These are phyloP conservation scores for Arothron firmamentum DNA, from an alignment of 2,113 vertebrate species.

Conservation along the genomic window DNA sequence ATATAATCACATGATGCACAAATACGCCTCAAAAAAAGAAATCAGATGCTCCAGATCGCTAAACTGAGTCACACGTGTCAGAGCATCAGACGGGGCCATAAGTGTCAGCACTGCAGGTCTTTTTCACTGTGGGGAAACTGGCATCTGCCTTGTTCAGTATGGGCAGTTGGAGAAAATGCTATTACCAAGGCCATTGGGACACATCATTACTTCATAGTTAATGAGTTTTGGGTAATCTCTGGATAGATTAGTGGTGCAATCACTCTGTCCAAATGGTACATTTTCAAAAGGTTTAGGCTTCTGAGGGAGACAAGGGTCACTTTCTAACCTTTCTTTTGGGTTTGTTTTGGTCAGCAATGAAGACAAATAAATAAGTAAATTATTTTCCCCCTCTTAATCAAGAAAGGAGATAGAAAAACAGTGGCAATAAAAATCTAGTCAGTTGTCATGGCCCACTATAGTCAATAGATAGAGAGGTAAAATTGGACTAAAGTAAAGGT, in stretches of 20 bases:
- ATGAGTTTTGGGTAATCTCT: constrained; percentile 63
- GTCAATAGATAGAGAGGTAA: no score
- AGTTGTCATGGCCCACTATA: no score
- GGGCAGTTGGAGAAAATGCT: constrained; percentile 43
- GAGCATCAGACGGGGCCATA: neutral
- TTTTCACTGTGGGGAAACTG: neutral
- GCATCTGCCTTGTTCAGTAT: neutral
- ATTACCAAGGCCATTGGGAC: constrained; percentile 46
- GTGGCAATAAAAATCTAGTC: no score
- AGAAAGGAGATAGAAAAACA: no score
- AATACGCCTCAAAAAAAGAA: no score
- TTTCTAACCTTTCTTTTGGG: neutral
- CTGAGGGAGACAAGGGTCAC: constrained; percentile 12
- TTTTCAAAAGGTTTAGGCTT: constrained; percentile 42
- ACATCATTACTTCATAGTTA: constrained; percentile 51
- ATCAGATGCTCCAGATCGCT: neutral
- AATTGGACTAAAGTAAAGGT: no score
- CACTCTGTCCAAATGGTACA: constrained; percentile 48
- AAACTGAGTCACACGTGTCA: neutral
- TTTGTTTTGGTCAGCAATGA: neutral
- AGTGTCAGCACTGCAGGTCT: no score
- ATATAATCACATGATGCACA: no score
- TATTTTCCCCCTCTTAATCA: neutral
- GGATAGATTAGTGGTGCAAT: constrained; percentile 58
- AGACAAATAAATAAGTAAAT: neutral